Base-by-base conservation (phyloP, 2,797 vertebrate genomes). In the Pangasius djambal region DNA sequence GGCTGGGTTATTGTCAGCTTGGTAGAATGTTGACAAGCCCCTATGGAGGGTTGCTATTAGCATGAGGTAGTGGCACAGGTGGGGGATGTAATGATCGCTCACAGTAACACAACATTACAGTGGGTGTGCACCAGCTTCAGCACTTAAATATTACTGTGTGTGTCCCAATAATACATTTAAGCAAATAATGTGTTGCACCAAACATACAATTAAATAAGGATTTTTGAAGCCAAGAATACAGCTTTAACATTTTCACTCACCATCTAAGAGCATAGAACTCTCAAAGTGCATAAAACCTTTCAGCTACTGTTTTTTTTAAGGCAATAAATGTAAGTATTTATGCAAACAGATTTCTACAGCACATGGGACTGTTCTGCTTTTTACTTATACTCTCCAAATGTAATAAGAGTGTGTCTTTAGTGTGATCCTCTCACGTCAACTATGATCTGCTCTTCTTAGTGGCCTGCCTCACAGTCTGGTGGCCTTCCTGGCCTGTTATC, bases 401-500 rank as follows among this genome's bases (percentile, higher is more conserved):
- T 82, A 77, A 63, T 13, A 34, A 25, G 12, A 86, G 34, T 34
- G 77, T 48, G 83, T 44, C 77, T 81, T 65, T 89, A 85, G 50
- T 86, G 65, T 81, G 72, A 86, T 90, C 37, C 75, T 82, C 79
- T 91, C 83, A 84, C 89, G 88, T 65, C 61, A 69, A 28, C 40
- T 50, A 69, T 50, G 40, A 67, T 84, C 83, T 84, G 83, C 75
- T 81, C 67, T 90, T 89, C 77, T 85, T 77, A 67, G n/a, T 81
- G 50, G 52, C 79, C 90, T 90, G 86, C 55, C 79, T 91, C 84
- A 78, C 88, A 83, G 92, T 90, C 91, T 89, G 77, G 78, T 90
- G 86, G 85, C 87, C 88, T 89, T 91, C 90, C 89, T 90, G 91
- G 81, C 84, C 85, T 90, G 92, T 94, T 94, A 95, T 93, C 94